Evolutionary conservation across 1,140 invertebrate species (phyloP).

Genomic region (Trypoxylus dichotomus): DNA sequence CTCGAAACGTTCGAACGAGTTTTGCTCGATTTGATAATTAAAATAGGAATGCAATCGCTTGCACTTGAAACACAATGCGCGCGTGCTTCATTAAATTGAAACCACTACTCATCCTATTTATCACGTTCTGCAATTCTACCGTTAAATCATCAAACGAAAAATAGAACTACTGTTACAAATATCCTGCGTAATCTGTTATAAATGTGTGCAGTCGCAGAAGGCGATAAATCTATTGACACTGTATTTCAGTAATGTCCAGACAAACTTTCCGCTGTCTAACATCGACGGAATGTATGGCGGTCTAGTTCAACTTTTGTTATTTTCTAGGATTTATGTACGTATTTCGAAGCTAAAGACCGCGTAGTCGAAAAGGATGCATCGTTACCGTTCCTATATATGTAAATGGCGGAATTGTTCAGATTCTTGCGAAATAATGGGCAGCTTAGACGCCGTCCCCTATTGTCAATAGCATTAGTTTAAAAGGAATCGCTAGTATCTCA

Average conservation of each 20-base stretch:
- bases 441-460: not conserved
- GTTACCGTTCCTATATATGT: not conserved
- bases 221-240: not conserved
- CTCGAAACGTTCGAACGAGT: too few relatives aligned
- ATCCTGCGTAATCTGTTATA: not conserved
- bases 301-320: not conserved
- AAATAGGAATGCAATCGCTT: not conserved
- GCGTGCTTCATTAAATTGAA: not conserved
- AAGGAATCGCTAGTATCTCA: not conserved
- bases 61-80: not conserved
- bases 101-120: not conserved
- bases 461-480: not conserved
- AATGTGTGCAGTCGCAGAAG: not conserved
- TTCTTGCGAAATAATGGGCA: not conserved
- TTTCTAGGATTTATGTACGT: not conserved
- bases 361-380: not conserved
- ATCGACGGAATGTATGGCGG: not conserved
- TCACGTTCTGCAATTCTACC: not conserved
- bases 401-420: not conserved
- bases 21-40: too few relatives aligned
- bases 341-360: not conserved
- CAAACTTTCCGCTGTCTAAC: not conserved
- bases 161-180: not conserved
- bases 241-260: not conserved
- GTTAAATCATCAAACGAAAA: slow-evolving; percentile 1